phyloP scores from a whole-genome alignment of 2,113 vertebrate species.

The Propithecus coquereli region DNA sequence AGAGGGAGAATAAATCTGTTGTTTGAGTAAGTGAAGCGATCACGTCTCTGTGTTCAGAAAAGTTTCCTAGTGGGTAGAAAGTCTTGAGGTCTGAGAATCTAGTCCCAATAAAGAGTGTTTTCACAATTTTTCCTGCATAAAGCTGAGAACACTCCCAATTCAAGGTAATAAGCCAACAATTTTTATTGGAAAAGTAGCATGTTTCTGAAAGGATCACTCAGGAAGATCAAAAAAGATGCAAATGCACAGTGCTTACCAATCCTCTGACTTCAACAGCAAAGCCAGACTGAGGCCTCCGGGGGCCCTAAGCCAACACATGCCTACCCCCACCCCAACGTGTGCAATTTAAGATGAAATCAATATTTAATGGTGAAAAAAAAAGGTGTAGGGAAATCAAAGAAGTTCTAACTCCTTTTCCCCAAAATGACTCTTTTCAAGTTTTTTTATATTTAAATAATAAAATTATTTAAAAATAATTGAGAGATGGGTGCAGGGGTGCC shows the following conservation, averaged over 20 bases:
- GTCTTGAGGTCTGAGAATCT: neutral
- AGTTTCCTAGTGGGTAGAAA: neutral
- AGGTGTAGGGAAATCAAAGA: neutral
- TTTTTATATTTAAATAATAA: neutral
- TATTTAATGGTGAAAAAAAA: neutral
- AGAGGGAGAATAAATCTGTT: neutral
- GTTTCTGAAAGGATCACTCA: neutral
- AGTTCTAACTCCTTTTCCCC: neutral
- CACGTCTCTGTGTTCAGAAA: neutral
- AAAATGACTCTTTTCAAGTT: neutral
- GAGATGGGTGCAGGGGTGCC: accelerated
- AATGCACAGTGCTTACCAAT: neutral
- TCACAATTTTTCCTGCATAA: neutral
- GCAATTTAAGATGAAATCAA: neutral
- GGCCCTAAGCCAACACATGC: neutral
- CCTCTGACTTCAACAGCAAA: neutral
- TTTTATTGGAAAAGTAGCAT: neutral
- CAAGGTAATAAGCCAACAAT: neutral
- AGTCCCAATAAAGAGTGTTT: neutral
- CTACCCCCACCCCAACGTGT: neutral
- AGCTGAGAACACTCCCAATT: neutral
- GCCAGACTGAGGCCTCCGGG: neutral
- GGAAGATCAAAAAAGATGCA: neutral
- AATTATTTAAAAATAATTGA: neutral
- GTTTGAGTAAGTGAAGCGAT: neutral